Evolutionary conservation across 2,113 vertebrate species (phyloP).

Genomic region (Phalacrocorax brasilianus): DNA sequence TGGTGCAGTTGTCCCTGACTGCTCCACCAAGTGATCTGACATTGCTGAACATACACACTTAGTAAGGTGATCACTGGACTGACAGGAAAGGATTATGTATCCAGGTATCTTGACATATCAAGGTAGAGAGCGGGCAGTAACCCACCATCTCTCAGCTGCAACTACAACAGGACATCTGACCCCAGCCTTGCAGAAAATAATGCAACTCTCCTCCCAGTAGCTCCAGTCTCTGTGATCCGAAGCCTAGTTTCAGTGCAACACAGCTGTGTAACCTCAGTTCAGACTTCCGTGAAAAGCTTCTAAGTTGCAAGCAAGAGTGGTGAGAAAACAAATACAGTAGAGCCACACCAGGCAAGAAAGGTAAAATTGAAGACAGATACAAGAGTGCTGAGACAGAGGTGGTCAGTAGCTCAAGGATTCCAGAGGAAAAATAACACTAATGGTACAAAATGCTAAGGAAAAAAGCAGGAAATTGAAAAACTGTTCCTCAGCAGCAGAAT

Average conservation of each 20-base stretch:
- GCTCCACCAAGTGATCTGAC: background rate
- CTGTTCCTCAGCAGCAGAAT: background rate
- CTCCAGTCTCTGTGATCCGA: background rate
- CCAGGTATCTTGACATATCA: background rate
- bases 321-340: background rate
- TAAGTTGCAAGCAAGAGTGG: background rate
- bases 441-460: background rate
- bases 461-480: background rate
- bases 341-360: background rate
- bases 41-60: background rate
- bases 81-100: background rate
- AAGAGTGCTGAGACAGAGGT: background rate
- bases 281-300: background rate
- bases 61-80: background rate
- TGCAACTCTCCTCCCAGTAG: background rate
- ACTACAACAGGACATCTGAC: background rate
- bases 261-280: accelerated
- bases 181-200: background rate
- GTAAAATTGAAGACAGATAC: background rate
- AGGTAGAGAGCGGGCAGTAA: background rate
- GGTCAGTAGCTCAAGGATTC: background rate
- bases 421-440: background rate
- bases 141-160: background rate
- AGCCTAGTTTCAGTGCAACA: background rate
- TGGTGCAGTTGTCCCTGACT: background rate